Evolutionary conservation across 2,113 vertebrate genomes (phyloP).

Genomic region (Zingel zingel): DNA sequence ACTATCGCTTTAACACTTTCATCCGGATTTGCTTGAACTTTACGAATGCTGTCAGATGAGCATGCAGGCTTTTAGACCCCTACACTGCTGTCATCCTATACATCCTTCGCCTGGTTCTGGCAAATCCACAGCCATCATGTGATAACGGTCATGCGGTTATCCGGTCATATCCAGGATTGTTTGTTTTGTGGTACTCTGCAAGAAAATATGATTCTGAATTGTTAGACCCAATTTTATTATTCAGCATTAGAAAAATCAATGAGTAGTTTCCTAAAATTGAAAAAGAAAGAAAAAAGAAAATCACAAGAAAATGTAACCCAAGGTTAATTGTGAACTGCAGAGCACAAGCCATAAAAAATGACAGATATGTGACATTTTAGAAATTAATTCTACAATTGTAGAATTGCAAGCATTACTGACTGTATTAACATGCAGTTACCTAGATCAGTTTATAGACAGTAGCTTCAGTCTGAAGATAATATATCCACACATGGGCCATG

Average conservation of each 20-base stretch:
- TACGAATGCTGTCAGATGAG: constrained; percentile 44
- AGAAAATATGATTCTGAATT: neutral
- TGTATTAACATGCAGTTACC: neutral
- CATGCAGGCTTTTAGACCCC: constrained; percentile 42
- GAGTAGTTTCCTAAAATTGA: neutral
- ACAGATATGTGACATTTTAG: neutral
- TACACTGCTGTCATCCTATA: constrained; percentile 26
- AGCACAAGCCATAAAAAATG: neutral
- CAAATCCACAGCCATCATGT: constrained; percentile 36
- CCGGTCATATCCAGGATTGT: constrained; percentile 9
- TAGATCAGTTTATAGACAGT: neutral
- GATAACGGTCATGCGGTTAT: neutral
- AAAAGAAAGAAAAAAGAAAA: neutral
- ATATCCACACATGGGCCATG: no score
- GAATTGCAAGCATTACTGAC: neutral
- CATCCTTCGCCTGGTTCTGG: constrained; percentile 12
- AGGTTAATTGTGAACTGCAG: neutral
- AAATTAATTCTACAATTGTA: neutral
- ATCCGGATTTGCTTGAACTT: constrained; percentile 67
- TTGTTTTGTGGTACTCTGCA: neutral
- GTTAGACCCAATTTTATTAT: no score
- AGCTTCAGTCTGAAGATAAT: neutral
- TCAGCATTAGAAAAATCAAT: neutral
- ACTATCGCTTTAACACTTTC: constrained; percentile 52
- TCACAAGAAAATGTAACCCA: neutral